These are phyloP conservation scores for Griposia aprilina DNA, from an alignment of 2,888 invertebrate species.

Conservation along the genomic window DNA sequence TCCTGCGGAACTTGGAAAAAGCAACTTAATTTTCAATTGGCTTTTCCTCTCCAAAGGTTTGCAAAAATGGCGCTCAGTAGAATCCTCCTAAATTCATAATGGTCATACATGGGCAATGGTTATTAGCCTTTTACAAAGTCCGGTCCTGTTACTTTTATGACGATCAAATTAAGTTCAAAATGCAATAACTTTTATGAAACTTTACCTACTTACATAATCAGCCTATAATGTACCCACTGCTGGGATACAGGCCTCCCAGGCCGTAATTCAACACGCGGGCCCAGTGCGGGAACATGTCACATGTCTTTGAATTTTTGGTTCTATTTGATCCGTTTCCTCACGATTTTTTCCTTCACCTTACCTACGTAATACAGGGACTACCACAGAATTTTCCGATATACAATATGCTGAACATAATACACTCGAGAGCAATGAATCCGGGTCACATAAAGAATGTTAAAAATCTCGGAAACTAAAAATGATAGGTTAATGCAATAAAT, in stretches of 20 bases:
- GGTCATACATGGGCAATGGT: too few species aligned
- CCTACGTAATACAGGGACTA: neutral
- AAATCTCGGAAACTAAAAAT: too few species aligned
- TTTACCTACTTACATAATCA: neutral
- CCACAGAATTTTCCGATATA: neutral
- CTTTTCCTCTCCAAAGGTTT: neutral
- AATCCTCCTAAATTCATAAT: neutral
- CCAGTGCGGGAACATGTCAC: neutral
- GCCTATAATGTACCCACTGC: neutral
- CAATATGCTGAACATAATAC: neutral
- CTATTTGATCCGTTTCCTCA: neutral
- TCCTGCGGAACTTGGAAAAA: neutral
- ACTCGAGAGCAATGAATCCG: too few species aligned
- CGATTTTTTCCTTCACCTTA: neutral
- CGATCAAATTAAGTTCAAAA: neutral
- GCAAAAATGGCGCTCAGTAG: too few species aligned
- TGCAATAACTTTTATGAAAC: too few species aligned
- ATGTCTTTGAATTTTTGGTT: neutral
- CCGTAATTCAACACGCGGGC: neutral
- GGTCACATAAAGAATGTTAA: too few species aligned
- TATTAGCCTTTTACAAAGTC: neutral
- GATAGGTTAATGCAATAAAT: too few species aligned
- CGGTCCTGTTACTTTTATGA: neutral
- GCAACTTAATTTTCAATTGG: neutral
- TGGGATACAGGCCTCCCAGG: neutral